Percentiles rank a stretch among this genome's conserved stretches.
phyloP scores from a whole-genome alignment of 2,113 vertebrate species.

The Sceloporus tristichus region DNA sequence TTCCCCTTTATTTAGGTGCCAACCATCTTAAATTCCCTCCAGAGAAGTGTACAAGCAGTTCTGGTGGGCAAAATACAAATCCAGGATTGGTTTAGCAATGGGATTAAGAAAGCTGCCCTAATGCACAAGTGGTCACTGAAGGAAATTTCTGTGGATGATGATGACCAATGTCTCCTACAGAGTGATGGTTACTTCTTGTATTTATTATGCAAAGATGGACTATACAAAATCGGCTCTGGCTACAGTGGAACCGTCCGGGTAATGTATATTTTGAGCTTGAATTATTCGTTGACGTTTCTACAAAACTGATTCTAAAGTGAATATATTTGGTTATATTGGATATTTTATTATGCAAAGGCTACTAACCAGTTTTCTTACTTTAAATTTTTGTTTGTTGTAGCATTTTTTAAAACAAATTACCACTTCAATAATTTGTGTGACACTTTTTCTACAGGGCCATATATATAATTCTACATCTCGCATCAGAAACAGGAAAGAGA shows the following conservation, averaged over 20 bases:
- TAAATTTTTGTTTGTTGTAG: not conserved
- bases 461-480: constrained; percentile 99
- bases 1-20: constrained; percentile 86
- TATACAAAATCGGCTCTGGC: constrained; percentile 98
- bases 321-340: constrained; percentile 11
- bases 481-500: constrained; percentile 96
- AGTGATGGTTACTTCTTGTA: constrained; percentile 98
- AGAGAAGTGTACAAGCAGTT: constrained; percentile 97
- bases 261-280: constrained; percentile 65
- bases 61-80: constrained; percentile 98
- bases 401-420: not conserved
- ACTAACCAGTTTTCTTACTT: not conserved
- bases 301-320: constrained; percentile 1
- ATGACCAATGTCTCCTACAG: constrained; percentile 95
- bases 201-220: constrained; percentile 96
- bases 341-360: not conserved
- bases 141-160: constrained; percentile 93
- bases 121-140: constrained; percentile 98
- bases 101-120: constrained; percentile 96
- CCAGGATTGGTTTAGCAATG: constrained; percentile 99
- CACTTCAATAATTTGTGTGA: constrained; percentile 27
- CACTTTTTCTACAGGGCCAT: constrained; percentile 86
- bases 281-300: constrained; percentile 2
- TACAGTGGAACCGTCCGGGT: constrained; percentile 99
- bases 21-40: constrained; percentile 95